Base-by-base conservation (phyloP, 37 sponge, comb jelly and placozoan genomes). In the Ianthella basta region DNA sequence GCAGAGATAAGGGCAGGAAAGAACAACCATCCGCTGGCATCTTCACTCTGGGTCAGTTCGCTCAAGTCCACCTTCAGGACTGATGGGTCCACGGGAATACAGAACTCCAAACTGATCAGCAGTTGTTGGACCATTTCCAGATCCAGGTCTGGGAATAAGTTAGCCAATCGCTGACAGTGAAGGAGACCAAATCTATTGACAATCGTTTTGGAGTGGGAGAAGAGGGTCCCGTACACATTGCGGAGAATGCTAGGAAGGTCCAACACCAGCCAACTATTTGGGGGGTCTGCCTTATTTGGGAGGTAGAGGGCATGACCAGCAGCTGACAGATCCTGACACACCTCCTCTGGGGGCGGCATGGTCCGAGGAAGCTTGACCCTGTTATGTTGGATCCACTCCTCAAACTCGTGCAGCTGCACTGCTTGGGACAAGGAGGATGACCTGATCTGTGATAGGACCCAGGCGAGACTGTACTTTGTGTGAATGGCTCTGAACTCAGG, bases 151-250 rank as follows among this genome's bases (percentile, higher is more conserved):
- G 73, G 39, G 36, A 72, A 72, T 30, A 72, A 29, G n/a, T n/a
- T n/a, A n/a, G n/a, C n/a, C n/a, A n/a, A n/a, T n/a, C n/a, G n/a
- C n/a, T n/a, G n/a, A n/a, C n/a, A n/a, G n/a, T n/a, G n/a, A n/a
- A n/a, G n/a, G n/a, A n/a, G n/a, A n/a, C n/a, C n/a, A n/a, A n/a
- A n/a, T n/a, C n/a, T n/a, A n/a, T n/a, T n/a, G n/a, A n/a, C n/a
- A n/a, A n/a, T n/a, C n/a, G n/a, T n/a, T n/a, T n/a, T n/a, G n/a
- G n/a, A n/a, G n/a, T n/a, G n/a, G n/a, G n/a, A n/a, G n/a, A 72
- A 72, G 12, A 72, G 40, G 36, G 73, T 72, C 40, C 73, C 73
- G 19, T 72, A 72, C 40, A 72, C 73, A 20, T 37, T 29, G 73
- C 36, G 73, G 36, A 72, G 73, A 19, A 72, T 72, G 40, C 20